Evolutionary conservation across 1,140 invertebrate species (phyloP).

Genomic region (Manduca sexta): DNA sequence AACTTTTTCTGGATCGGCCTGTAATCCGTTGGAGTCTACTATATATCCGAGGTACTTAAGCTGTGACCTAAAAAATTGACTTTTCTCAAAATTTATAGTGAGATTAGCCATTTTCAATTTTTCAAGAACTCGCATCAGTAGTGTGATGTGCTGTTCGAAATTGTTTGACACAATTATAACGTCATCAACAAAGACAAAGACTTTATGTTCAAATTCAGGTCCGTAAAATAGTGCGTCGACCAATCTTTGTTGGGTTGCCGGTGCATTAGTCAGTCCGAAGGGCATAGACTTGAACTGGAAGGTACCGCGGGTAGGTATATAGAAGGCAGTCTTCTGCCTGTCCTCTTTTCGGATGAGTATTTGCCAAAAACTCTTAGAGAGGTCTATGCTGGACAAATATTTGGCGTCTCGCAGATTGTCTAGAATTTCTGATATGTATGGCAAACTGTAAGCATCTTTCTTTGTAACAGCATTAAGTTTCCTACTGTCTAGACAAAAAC

Average conservation of each 20-base stretch:
- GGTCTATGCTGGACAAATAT: background rate
- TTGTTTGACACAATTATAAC: constrained; percentile 47
- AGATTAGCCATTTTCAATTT: constrained; percentile 45
- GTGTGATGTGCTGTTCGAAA: constrained; percentile 51
- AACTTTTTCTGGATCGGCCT: constrained; percentile 3
- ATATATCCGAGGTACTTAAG: constrained; percentile 50
- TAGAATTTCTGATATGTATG: constrained; percentile 1
- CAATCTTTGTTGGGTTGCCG: constrained; percentile 14
- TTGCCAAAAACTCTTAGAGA: constrained; percentile 1
- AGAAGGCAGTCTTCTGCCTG: constrained; percentile 1
- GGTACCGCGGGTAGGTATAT: background rate
- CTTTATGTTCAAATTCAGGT: constrained; percentile 18
- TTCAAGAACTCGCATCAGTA: constrained; percentile 44
- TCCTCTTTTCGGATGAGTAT: background rate
- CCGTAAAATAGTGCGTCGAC: constrained; percentile 15
- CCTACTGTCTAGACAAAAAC: background rate
- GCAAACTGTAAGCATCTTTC: background rate
- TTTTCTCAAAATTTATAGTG: constrained; percentile 3
- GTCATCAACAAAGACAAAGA: constrained; percentile 62
- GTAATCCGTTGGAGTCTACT: constrained; percentile 13
- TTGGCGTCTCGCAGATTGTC: background rate
- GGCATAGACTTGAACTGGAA: background rate
- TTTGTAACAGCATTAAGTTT: background rate
- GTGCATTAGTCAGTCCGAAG: constrained; percentile 8
- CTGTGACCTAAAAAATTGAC: constrained; percentile 22